These are phyloP conservation scores for Drosophila antonietae DNA, from an alignment of 2,888 invertebrate genomes.

Conservation along the genomic window DNA sequence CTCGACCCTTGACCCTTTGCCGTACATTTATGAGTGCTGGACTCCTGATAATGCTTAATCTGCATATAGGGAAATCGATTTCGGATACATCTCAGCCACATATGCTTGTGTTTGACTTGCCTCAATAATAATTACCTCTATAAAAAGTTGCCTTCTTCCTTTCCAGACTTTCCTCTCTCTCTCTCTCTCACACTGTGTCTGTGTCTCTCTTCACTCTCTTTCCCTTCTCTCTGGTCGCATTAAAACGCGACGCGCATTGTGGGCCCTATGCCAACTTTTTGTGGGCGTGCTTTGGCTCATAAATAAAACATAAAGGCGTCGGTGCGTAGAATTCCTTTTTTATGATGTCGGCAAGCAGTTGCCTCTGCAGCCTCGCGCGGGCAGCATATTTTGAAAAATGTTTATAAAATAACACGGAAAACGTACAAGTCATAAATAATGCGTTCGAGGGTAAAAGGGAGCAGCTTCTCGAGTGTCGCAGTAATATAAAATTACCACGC, in stretches of 20 bases:
- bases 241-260: conserved; percentile 70
- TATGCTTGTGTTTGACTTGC: conserved; percentile 19
- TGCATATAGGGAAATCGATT: conserved; percentile 59
- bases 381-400: conserved; percentile 77
- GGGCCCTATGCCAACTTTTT: conserved; percentile 54
- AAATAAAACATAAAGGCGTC: conserved; percentile 78
- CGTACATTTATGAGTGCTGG: conserved; percentile 53
- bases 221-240: conserved; percentile 39
- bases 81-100: conserved; percentile 26
- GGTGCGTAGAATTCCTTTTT: conserved; percentile 64
- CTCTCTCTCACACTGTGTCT: background rate
- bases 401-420: conserved; percentile 78
- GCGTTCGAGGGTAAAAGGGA: conserved; percentile 49
- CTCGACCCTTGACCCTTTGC: conserved; percentile 62
- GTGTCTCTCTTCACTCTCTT: background rate
- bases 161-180: conserved; percentile 14
- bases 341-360: conserved; percentile 66
- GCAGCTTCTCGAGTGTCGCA: conserved; percentile 53
- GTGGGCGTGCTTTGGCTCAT: conserved; percentile 67
- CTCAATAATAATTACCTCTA: conserved; percentile 45
- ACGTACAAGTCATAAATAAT: conserved; percentile 81
- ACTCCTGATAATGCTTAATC: conserved; percentile 57
- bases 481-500: conserved; percentile 72
- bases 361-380: conserved; percentile 32
- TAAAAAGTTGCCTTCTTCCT: conserved; percentile 48